Evolutionary conservation across 64 coral and sea anemone genomes (phyloP).

Genomic region (Platygyra sinensis): DNA sequence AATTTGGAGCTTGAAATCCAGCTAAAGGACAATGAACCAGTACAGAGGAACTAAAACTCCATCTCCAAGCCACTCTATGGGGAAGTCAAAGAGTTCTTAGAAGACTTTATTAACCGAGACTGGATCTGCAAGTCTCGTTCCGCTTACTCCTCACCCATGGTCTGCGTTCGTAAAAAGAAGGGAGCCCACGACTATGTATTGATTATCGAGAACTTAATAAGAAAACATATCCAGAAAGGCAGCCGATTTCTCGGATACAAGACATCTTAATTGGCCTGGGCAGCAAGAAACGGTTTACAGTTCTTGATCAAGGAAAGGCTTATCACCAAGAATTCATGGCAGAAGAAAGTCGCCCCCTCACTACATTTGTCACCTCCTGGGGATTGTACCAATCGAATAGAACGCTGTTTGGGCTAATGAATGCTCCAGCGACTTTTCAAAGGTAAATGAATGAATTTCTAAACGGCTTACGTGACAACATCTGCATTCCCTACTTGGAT

Average conservation of each 20-base stretch:
- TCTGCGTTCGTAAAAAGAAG: conserved; percentile 42
- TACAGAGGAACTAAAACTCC: conserved; percentile 30
- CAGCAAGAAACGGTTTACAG: neutral
- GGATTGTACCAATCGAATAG: conserved; percentile 10
- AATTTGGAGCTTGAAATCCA: conserved; percentile 55
- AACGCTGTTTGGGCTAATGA: neutral
- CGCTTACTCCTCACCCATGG: conserved; percentile 51
- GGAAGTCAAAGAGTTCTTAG: conserved; percentile 42
- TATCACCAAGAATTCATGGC: neutral
- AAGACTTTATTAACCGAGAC: conserved; percentile 45
- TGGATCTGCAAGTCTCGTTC: conserved; percentile 38
- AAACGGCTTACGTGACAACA: no score
- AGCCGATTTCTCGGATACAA: neutral
- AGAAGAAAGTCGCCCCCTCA: neutral
- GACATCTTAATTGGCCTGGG: neutral
- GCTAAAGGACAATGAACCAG: conserved; percentile 48
- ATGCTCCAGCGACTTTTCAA: neutral
- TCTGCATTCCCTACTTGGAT: no score
- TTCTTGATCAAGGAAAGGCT: neutral
- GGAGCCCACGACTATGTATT: neutral
- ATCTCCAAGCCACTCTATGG: conserved; percentile 60
- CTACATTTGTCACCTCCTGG: conserved; percentile 20
- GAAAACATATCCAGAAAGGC: conserved; percentile 28
- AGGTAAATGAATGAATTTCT: no score
- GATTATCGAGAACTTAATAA: conserved; percentile 47